Evolutionary conservation across 2,888 invertebrate genomes (phyloP).

Genomic region (Melieria crassipennis): DNA sequence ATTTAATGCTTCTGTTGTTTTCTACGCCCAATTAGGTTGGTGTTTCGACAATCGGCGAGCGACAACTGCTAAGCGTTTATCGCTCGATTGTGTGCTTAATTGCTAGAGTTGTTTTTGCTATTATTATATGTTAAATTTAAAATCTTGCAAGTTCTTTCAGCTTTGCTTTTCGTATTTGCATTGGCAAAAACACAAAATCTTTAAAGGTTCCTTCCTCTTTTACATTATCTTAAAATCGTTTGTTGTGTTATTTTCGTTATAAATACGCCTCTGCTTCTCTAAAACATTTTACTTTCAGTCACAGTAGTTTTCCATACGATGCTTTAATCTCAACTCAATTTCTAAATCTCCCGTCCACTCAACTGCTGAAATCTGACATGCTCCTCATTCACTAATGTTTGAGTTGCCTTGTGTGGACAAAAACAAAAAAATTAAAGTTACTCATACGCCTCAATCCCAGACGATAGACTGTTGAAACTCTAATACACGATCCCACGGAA

Average conservation of each 20-base stretch:
- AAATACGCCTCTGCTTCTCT: not conserved
- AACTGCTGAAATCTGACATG: slow-evolving; percentile 26
- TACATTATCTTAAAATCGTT: not conserved
- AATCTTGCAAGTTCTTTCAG: not conserved
- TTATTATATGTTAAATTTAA: too few relatives aligned
- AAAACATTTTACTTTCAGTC: slow-evolving; percentile 50
- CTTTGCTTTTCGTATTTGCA: not conserved
- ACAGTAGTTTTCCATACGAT: slow-evolving; percentile 48
- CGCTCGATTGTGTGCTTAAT: too few relatives aligned
- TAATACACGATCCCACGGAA: slow-evolving; percentile 82
- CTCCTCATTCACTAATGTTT: slow-evolving; percentile 32
- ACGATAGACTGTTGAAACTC: slow-evolving; percentile 75
- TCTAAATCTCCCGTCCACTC: slow-evolving; percentile 38
- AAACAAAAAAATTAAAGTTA: slow-evolving; percentile 4
- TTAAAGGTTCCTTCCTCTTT: not conserved
- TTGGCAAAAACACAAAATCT: not conserved
- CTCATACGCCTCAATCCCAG: slow-evolving; percentile 70
- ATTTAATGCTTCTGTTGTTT: too few relatives aligned
- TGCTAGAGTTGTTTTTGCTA: too few relatives aligned
- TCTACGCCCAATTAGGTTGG: not conserved
- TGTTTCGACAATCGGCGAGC: slow-evolving; percentile 1
- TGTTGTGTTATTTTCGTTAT: not conserved
- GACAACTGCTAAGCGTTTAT: not conserved
- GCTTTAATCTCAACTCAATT: not conserved
- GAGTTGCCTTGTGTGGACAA: not conserved